Evolutionary conservation across 2,113 vertebrate genomes (phyloP).

Genomic region (Muntiacus muntjak): DNA sequence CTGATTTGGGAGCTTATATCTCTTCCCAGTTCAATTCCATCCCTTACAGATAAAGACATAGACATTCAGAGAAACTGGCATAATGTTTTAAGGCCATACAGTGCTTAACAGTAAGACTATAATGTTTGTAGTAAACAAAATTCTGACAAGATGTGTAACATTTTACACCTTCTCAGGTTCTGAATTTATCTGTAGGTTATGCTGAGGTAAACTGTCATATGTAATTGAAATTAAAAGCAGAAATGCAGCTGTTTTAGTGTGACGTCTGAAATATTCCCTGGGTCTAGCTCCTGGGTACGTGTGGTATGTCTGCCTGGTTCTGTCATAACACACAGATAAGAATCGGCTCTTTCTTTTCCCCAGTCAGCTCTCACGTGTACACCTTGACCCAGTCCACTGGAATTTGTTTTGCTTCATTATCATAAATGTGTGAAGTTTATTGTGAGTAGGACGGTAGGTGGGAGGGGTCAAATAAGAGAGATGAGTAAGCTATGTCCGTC

Average conservation of each 20-base stretch:
- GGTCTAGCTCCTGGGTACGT: neutral
- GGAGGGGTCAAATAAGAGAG: neutral
- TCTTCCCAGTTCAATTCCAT: neutral
- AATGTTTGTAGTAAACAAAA: neutral
- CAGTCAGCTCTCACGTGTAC: neutral
- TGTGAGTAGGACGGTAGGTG: neutral
- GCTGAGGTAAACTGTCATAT: neutral
- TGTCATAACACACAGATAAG: neutral
- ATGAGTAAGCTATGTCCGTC: neutral
- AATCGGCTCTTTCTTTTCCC: neutral
- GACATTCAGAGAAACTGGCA: neutral
- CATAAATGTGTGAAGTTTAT: neutral
- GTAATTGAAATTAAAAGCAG: slow-evolving; percentile 35
- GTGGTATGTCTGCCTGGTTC: neutral
- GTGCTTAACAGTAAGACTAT: neutral
- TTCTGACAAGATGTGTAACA: neutral
- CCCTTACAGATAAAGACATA: neutral
- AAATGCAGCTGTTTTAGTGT: slow-evolving; percentile 5
- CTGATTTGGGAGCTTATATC: neutral
- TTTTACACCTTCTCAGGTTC: neutral
- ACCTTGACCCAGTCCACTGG: neutral
- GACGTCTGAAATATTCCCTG: neutral
- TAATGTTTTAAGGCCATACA: neutral
- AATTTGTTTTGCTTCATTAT: neutral
- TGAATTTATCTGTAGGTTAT: neutral